Conservation (phyloP, 2,888 invertebrate genomes). For the Petrolisthes manimaculis region DNA sequence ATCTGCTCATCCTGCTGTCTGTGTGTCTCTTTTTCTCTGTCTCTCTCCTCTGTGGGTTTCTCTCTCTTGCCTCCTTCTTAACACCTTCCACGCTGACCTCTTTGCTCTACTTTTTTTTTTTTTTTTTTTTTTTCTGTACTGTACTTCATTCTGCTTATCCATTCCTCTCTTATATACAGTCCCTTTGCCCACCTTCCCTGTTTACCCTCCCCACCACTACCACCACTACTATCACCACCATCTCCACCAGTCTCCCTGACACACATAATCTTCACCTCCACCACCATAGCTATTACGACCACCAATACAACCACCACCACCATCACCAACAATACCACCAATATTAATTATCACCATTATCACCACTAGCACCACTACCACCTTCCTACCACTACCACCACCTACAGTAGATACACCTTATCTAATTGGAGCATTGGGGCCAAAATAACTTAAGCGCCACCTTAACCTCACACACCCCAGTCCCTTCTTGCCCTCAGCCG, state of each 20-base stretch:
- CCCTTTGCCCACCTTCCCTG: neutral
- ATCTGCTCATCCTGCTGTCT: neutral
- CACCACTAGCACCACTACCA: neutral
- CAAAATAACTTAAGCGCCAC: slow-evolving; percentile 12
- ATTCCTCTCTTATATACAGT: neutral
- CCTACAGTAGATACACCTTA: slow-evolving; percentile 40
- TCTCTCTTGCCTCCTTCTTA: no score
- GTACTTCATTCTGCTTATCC: neutral
- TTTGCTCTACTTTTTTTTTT: neutral
- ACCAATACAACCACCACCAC: neutral
- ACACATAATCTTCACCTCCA: neutral
- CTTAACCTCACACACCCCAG: neutral
- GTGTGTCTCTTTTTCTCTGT: neutral
- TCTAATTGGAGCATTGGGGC: slow-evolving; percentile 45
- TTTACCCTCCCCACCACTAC: neutral
- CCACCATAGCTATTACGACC: neutral
- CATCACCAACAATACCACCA: neutral
- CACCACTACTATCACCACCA: neutral
- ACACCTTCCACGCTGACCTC: no score
- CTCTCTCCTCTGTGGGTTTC: no score
- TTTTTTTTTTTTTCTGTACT: neutral
- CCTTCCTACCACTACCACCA: slow-evolving; percentile 37
- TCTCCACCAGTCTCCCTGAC: neutral
- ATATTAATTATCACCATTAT: neutral
- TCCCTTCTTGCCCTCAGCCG: slow-evolving; percentile 25